Evolutionary conservation across 2,113 vertebrate species (phyloP).

Genomic region (Echinops telfairi): DNA sequence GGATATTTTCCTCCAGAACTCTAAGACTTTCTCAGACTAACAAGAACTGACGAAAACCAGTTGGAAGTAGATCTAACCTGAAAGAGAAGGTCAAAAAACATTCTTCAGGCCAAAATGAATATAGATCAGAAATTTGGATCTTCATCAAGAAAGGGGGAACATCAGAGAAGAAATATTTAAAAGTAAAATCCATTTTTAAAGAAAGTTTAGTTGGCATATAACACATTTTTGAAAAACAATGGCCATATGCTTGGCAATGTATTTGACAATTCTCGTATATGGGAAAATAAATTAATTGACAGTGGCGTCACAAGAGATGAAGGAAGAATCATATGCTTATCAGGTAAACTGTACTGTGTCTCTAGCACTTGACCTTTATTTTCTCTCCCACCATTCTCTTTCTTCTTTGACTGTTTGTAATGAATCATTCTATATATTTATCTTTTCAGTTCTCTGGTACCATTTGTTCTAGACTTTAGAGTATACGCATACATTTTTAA

Average conservation of each 20-base stretch:
- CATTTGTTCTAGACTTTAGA: too few relatives aligned
- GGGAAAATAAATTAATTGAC: neutral
- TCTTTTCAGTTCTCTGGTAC: neutral
- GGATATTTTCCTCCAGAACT: too few relatives aligned
- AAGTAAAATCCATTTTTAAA: neutral
- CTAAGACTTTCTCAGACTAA: too few relatives aligned
- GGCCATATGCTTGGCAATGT: neutral
- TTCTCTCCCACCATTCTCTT: too few relatives aligned
- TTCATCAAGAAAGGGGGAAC: conserved; percentile 6
- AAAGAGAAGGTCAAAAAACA: neutral
- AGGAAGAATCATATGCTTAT: neutral
- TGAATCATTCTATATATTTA: too few relatives aligned
- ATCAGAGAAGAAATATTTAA: neutral
- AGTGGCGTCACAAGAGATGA: neutral
- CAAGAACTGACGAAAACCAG: neutral
- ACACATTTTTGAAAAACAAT: neutral
- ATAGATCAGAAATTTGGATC: neutral
- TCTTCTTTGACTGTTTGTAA: too few relatives aligned
- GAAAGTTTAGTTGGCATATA: conserved; percentile 11
- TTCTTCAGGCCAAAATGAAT: neutral
- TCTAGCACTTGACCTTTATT: neutral
- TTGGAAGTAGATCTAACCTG: neutral
- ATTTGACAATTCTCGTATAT: neutral
- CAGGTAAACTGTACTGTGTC: neutral
- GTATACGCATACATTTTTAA: too few relatives aligned